These are phyloP conservation scores for Phalacrocorax pelagicus DNA, from an alignment of 2,113 vertebrate genomes.

Conservation along the genomic window DNA sequence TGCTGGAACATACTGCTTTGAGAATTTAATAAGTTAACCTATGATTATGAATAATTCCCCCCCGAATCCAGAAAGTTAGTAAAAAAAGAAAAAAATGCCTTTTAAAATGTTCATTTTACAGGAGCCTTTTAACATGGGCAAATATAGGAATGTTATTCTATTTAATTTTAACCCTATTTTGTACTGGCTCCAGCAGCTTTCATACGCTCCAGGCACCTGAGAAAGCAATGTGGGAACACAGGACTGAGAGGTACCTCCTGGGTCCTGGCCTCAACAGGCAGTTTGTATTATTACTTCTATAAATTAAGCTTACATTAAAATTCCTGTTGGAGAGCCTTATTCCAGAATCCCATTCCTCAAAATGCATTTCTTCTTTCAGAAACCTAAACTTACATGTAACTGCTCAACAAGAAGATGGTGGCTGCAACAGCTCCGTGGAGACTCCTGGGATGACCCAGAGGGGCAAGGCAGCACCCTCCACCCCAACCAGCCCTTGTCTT, in stretches of 20 bases:
- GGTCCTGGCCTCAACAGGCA: not conserved
- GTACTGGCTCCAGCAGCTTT: not conserved
- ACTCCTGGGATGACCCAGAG: not conserved
- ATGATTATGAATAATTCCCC: not conserved
- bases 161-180: not conserved
- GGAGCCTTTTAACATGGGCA: fast-evolving
- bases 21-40: not conserved
- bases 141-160: not conserved
- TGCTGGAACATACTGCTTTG: not conserved
- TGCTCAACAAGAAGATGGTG: fast-evolving
- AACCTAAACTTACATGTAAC: fast-evolving
- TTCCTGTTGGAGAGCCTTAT: not conserved
- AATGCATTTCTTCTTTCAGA: not conserved
- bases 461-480: not conserved
- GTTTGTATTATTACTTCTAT: not conserved
- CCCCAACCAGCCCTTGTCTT: not conserved
- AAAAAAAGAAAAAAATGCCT: not conserved
- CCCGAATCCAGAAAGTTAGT: not conserved
- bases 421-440: not conserved
- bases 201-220: fast-evolving
- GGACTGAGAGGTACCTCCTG: not conserved
- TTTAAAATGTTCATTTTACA: not conserved
- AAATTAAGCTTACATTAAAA: not conserved
- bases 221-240: fast-evolving
- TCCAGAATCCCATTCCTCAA: not conserved